Conservation (phyloP, 2,888 invertebrate species). For the Agrotis segetum region DNA sequence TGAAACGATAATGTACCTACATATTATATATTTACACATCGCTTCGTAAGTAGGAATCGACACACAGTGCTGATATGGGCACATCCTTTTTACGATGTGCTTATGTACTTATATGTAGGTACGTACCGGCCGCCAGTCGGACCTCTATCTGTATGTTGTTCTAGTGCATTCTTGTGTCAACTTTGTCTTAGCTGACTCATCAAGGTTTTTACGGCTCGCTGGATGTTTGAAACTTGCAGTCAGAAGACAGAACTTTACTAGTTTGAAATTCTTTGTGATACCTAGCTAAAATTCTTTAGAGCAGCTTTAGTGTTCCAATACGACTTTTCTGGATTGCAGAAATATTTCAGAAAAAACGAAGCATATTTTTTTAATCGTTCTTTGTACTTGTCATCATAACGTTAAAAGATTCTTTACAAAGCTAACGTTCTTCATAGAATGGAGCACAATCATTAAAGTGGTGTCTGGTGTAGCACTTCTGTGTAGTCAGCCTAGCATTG, state of each 20-base stretch:
- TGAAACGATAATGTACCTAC: slow-evolving; percentile 41
- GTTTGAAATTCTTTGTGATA: slow-evolving; percentile 11
- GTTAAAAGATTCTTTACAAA: slow-evolving; percentile 37
- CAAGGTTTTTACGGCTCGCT: slow-evolving; percentile 18
- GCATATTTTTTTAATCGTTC: background rate
- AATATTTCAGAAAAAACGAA: background rate
- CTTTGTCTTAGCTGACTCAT: slow-evolving; percentile 43
- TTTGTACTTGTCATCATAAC: slow-evolving; percentile 12
- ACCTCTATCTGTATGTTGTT: slow-evolving; percentile 21
- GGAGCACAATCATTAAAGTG: slow-evolving; percentile 45
- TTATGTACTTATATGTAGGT: slow-evolving; percentile 2
- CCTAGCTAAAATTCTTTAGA: background rate
- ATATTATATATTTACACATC: slow-evolving; percentile 12
- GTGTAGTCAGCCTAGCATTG: slow-evolving; percentile 72
- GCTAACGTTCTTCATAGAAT: slow-evolving; percentile 38
- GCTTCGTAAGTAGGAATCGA: slow-evolving; percentile 28
- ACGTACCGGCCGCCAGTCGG: slow-evolving; percentile 11
- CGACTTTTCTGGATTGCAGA: background rate
- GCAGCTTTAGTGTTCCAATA: background rate
- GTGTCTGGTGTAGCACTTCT: slow-evolving; percentile 62
- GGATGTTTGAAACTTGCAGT: slow-evolving; percentile 14
- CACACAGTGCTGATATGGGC: slow-evolving; percentile 40
- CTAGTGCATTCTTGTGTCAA: slow-evolving; percentile 42
- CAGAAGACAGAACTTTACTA: slow-evolving; percentile 4
- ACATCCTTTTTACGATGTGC: slow-evolving; percentile 51